Base-by-base conservation (phyloP, 2,797 vertebrate species). In the Gadopsis bispinosus region DNA sequence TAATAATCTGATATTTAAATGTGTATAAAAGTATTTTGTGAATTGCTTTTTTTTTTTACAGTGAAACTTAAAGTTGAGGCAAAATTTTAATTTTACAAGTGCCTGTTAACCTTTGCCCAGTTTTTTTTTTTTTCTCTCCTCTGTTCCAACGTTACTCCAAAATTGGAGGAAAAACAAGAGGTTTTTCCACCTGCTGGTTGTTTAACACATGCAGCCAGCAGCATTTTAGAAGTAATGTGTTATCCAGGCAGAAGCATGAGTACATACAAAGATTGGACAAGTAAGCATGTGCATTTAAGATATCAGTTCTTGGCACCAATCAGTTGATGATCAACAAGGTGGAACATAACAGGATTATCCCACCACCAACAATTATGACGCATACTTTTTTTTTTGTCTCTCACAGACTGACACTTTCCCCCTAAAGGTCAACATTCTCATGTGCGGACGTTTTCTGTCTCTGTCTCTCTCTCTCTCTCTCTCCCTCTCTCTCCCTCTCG, bases 281-380 rank as follows among this genome's bases (percentile, higher is more conserved):
- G 50, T 39, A 17, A 26, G 37, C 50, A 16, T 35, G 1, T 53
- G 56, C 8, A 50, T 56, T 41, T 53, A 58, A 69, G 12, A 56
- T 31, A 22, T 35, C 16, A 45, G 51, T 51, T 61, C 16, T 37
- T 56, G 16, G 54, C 1, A 11, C 13, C 39, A 66, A 29, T 67
- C 11, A 33, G 20, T 19, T 43, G n/a, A 62, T 43, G n/a, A 31
- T 8, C 12, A 31, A 1, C 14, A 66, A 54, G 7, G 6, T 14
- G 9, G 35, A 74, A 80, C 50, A 63, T 63, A 31, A 20, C 50
- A 31, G 6, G 5, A 51, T 33, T 74, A 54, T 73, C 54, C 47
- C 45, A 17, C 41, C 22, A 59, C 29, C 45, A 48, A 14, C 29
- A 35, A 60, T 26, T 3, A 22, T 31, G 35, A 20, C 1, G 1